These are phyloP conservation scores for Pterois miles DNA, from an alignment of 2,797 vertebrate species.

Conservation along the genomic window DNA sequence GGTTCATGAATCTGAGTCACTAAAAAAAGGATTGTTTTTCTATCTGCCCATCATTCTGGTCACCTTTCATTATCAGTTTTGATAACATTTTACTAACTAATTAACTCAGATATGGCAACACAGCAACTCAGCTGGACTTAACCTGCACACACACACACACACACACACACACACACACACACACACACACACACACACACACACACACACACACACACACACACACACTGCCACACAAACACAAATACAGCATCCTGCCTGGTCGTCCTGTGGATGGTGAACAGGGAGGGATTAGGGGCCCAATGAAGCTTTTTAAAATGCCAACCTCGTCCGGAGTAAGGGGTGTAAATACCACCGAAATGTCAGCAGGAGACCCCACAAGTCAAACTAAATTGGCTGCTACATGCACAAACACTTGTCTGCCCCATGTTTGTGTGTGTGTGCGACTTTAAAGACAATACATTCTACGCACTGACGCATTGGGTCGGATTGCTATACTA, in stretches of 20 bases:
- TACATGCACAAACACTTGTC: constrained; percentile 69
- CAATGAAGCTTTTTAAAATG: constrained; percentile 84
- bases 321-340: constrained; percentile 78
- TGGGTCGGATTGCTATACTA: neutral
- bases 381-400: constrained; percentile 83
- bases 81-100: constrained; percentile 1
- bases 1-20: neutral
- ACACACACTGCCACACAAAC: neutral
- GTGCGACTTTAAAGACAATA: constrained; percentile 36
- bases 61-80: neutral
- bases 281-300: constrained; percentile 79
- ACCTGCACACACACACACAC: constrained; percentile 14
- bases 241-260: constrained; percentile 20
- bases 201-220: constrained; percentile 8
- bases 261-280: constrained; percentile 73
- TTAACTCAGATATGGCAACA: neutral
- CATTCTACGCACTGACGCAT: constrained; percentile 21
- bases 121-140: neutral
- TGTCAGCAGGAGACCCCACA: constrained; percentile 82
- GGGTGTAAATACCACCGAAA: constrained; percentile 85
- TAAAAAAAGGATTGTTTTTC: neutral
- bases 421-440: constrained; percentile 36
- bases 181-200: neutral
- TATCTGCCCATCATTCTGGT: neutral
- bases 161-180: constrained; percentile 1